Percentiles rank a stretch among this genome's conserved stretches.
Evolutionary conservation across 1,140 invertebrate species (phyloP).

Genomic region (Drosophila sp.): DNA sequence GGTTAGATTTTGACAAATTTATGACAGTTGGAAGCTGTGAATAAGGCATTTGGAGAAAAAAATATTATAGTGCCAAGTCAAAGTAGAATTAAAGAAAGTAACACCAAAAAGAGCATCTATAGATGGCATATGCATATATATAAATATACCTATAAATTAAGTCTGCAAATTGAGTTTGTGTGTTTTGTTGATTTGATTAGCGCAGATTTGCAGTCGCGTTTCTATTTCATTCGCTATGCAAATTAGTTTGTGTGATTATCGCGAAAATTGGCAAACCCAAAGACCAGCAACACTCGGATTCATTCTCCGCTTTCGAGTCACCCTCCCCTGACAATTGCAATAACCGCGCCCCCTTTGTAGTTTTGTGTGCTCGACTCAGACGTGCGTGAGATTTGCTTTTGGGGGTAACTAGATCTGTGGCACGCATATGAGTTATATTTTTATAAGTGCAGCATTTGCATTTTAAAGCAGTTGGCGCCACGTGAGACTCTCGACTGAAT

Average conservation of each 20-base stretch:
- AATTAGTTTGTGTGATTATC: conserved; percentile 76
- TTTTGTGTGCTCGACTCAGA: conserved; percentile 39
- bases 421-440: conserved; percentile 64
- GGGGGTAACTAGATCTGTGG: conserved; percentile 61
- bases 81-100: no score
- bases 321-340: conserved; percentile 4
- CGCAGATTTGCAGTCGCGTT: conserved; percentile 50
- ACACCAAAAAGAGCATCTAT: background rate
- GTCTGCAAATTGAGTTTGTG: conserved; percentile 59
- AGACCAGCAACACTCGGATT: background rate
- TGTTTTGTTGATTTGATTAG: conserved; percentile 70
- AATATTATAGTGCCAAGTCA: no score
- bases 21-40: no score
- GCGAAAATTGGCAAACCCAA: conserved; percentile 67
- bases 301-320: background rate
- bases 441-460: conserved; percentile 68
- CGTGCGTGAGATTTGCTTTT: conserved; percentile 54
- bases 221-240: conserved; percentile 61
- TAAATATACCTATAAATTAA: conserved; percentile 27
- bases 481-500: conserved; percentile 43
- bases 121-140: background rate
- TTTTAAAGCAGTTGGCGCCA: conserved; percentile 69
- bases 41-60: no score
- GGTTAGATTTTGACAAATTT: no score
- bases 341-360: conserved; percentile 30